Evolutionary conservation across 2,888 invertebrate genomes (phyloP), one percentile per base, ranked within the genome.

Genomic region (Apocheima hispidaria): DNA sequence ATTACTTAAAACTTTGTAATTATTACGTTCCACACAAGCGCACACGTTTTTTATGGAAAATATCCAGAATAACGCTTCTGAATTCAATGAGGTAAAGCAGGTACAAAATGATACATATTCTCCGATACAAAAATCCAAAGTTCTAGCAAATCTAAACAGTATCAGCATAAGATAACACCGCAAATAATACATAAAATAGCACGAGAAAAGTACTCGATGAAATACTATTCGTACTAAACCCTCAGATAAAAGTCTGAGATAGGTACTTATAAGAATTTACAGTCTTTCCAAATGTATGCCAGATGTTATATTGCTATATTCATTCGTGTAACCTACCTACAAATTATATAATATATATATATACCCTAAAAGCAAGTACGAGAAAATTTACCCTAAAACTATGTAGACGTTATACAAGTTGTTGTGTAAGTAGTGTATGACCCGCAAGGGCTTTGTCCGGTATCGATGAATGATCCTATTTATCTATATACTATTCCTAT

Each of bases 191-290:
- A n/a, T n/a, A n/a, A n/a, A n/a, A n/a, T n/a, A n/a, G n/a, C n/a
- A n/a, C n/a, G n/a, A n/a, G n/a, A n/a, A n/a, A n/a, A n/a, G n/a
- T n/a, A n/a, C n/a, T n/a, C n/a, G n/a, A n/a, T n/a, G n/a, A n/a
- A n/a, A 26, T n/a, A 33, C 3, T 33, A 33, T 33, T 33, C n/a
- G 33, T 33, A n/a, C 3, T 4, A n/a, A 4, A 12, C 33, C 14
- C 33, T n/a, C 4, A 33, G 12, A n/a, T 33, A 0, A n/a, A 33
- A n/a, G 12, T 33, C 33, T n/a, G 33, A 33, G 33, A 33, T 33
- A 33, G 33, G n/a, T 33, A 33, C 33, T 38, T 38, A 38, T 10
- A 38, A 10, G 20, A 41, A 41, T n/a, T 23, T 23, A 41, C 41
- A 41, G 41, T 41, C 41, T 41, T 40, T n/a, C 10, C 21, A 7